Percentiles rank a stretch among this genome's conserved stretches.
Evolutionary conservation across 2,888 invertebrate genomes (phyloP).

Genomic region (Watsonalla binaria): DNA sequence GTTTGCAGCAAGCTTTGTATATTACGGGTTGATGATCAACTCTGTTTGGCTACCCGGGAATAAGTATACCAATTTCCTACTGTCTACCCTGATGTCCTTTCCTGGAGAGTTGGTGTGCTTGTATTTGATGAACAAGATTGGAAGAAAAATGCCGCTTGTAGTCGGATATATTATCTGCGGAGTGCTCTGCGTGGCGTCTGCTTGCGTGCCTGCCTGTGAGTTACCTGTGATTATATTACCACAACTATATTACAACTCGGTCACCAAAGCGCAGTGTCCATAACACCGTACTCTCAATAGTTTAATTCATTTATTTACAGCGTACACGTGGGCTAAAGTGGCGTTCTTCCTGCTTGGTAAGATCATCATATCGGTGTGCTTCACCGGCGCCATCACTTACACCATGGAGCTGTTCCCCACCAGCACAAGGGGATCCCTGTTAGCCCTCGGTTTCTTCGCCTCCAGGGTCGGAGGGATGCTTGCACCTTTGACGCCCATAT

Average conservation of each 20-base stretch:
- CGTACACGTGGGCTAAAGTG: conserved; percentile 51
- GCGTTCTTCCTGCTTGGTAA: conserved; percentile 51
- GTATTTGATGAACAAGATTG: conserved; percentile 48
- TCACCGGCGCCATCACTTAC: conserved; percentile 60
- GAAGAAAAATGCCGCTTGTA: conserved; percentile 50
- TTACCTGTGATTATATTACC: conserved; percentile 18
- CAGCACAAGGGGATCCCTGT: conserved; percentile 55
- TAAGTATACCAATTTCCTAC: conserved; percentile 58
- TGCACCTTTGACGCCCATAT: conserved; percentile 55
- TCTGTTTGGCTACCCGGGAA: conserved; percentile 56
- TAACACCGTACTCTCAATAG: too few species aligned
- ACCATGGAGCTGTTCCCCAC: conserved; percentile 61
- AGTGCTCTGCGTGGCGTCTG: conserved; percentile 46
- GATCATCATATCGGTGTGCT: conserved; percentile 53
- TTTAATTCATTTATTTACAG: too few species aligned
- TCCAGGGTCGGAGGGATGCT: conserved; percentile 61
- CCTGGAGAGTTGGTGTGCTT: conserved; percentile 57
- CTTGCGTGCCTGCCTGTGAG: conserved; percentile 52
- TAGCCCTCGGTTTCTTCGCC: conserved; percentile 53
- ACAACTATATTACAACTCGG: too few species aligned
- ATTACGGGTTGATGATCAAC: conserved; percentile 54
- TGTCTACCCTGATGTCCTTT: conserved; percentile 50
- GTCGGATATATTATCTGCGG: conserved; percentile 47
- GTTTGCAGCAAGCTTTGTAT: conserved; percentile 58
- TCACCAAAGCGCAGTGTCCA: too few species aligned